Evolutionary conservation across 2,888 invertebrate genomes (phyloP).

Genomic region (Andrena flavipes): DNA sequence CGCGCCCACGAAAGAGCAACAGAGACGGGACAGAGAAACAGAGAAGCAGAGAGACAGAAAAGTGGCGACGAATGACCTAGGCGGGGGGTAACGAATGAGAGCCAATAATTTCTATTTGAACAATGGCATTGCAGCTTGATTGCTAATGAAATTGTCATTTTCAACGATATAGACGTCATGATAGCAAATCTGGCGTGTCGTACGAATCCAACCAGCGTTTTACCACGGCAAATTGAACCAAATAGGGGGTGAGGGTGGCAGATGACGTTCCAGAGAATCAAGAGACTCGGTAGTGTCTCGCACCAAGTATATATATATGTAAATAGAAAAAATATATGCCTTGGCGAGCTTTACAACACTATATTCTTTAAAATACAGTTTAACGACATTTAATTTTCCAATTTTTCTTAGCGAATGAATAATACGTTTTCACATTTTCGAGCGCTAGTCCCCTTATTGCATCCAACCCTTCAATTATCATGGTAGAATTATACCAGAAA

Average conservation of each 20-base stretch:
- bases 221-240: conserved; percentile 41
- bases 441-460: too few relatives aligned
- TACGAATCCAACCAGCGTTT: conserved; percentile 62
- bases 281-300: too few relatives aligned
- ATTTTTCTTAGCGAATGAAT: too few relatives aligned
- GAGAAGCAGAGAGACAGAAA: conserved; percentile 10
- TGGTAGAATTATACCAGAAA: too few relatives aligned
- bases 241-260: background rate
- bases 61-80: background rate
- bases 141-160: conserved; percentile 80
- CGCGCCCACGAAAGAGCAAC: background rate
- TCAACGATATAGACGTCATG: conserved; percentile 68
- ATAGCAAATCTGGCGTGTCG: conserved; percentile 31
- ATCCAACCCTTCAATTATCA: too few relatives aligned
- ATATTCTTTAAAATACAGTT: too few relatives aligned
- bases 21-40: conserved; percentile 5
- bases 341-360: too few relatives aligned
- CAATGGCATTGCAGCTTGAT: conserved; percentile 77
- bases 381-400: too few relatives aligned
- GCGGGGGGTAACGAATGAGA: conserved; percentile 15
- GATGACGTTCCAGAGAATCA: conserved; percentile 11
- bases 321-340: too few relatives aligned
- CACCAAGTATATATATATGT: too few relatives aligned
- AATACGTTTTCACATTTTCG: too few relatives aligned
- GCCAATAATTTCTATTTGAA: conserved; percentile 77